Conservation (phyloP, 2,113 vertebrate species). For the Tapirus terrestris region DNA sequence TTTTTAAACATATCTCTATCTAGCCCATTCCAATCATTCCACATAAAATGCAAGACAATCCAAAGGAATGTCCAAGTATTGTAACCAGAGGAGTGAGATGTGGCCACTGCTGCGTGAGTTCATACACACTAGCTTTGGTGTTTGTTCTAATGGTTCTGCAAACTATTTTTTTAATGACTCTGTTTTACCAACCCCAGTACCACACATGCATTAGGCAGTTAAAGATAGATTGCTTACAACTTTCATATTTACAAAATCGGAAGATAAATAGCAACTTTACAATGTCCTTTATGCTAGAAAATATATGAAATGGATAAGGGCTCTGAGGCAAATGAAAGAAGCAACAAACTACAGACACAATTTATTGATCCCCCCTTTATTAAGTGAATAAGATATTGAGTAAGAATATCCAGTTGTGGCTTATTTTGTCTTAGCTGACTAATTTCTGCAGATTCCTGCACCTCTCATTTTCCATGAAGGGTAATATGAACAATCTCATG, state of each 20-base stretch:
- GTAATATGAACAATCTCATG: not conserved
- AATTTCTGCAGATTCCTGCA: not conserved
- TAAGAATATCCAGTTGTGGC: not conserved
- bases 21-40: not conserved
- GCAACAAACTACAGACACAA: not conserved
- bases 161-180: not conserved
- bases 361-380: not conserved
- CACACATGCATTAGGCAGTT: not conserved
- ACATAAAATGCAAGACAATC: not conserved
- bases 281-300: not conserved
- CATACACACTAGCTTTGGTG: not conserved
- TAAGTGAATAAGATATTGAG: not conserved
- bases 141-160: not conserved
- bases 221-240: not conserved
- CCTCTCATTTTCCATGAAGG: not conserved
- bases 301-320: not conserved
- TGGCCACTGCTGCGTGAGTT: not conserved
- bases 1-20: not conserved
- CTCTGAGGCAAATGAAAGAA: not conserved
- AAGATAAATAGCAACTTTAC: not conserved
- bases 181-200: not conserved
- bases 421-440: not conserved
- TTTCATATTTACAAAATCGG: not conserved
- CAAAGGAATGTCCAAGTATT: not conserved
- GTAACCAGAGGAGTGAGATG: not conserved